Conservation (phyloP, 2,797 vertebrate species). For the Coregonus sp. region DNA sequence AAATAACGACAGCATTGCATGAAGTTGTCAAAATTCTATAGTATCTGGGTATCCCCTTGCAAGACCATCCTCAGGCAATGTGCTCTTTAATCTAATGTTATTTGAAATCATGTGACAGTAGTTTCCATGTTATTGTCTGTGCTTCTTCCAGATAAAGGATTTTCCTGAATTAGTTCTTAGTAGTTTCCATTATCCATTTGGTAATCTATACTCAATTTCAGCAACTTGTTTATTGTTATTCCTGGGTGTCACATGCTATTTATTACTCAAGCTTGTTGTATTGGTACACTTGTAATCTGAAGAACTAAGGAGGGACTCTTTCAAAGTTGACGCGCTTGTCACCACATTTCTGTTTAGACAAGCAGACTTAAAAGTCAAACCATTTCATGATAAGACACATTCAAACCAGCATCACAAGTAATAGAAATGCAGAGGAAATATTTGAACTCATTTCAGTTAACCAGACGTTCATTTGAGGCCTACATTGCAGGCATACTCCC, state of each 20-base stretch:
- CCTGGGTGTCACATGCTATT: background rate
- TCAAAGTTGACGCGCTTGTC: background rate
- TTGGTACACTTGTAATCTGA: background rate
- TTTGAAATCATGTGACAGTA: background rate
- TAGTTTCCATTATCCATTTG: background rate
- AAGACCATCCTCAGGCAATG: background rate
- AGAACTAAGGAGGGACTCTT: background rate
- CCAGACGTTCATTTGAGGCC: background rate
- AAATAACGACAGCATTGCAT: background rate
- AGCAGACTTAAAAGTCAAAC: background rate
- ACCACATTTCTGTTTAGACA: constrained; percentile 14
- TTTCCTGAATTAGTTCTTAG: background rate
- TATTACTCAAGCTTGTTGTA: background rate
- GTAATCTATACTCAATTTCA: background rate
- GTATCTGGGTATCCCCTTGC: background rate
- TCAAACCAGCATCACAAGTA: background rate
- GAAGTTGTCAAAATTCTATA: background rate
- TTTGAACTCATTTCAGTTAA: constrained; percentile 1
- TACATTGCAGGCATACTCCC: background rate
- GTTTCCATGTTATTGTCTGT: background rate
- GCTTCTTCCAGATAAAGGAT: background rate
- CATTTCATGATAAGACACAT: constrained; percentile 10
- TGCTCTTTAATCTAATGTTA: background rate
- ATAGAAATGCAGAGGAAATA: constrained; percentile 1
- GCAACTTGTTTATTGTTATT: background rate